Evolutionary conservation across 2,797 vertebrate genomes (phyloP).

Genomic region (Gorsachius magnificus): DNA sequence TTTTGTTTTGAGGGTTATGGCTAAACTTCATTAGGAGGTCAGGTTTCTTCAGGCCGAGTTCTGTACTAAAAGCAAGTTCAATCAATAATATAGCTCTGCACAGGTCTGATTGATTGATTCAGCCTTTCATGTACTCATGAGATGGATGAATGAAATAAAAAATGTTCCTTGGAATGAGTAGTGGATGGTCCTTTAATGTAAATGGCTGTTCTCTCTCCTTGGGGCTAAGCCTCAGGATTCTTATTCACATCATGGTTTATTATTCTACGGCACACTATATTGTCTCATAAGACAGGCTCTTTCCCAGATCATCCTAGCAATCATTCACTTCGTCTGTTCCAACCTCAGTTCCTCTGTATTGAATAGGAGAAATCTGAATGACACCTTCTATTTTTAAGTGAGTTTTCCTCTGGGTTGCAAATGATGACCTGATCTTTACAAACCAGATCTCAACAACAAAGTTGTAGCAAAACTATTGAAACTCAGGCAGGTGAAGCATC

Average conservation of each 20-base stretch:
- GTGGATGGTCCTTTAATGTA: background rate
- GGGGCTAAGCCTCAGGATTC: background rate
- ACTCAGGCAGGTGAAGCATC: background rate
- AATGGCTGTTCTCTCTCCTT: background rate
- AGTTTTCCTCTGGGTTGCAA: background rate
- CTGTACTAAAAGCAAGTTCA: background rate
- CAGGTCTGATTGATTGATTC: background rate
- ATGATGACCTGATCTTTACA: background rate
- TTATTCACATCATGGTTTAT: background rate
- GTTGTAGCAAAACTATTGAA: background rate
- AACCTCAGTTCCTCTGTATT: background rate
- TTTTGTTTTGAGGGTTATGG: background rate
- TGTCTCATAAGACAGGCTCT: background rate
- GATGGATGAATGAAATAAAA: background rate
- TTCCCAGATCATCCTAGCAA: background rate
- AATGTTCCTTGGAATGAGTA: background rate
- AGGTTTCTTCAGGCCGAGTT: background rate
- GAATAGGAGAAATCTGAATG: background rate
- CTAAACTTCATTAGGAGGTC: background rate
- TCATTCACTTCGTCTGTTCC: background rate
- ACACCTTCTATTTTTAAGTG: background rate
- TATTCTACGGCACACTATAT: background rate
- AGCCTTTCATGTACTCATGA: background rate
- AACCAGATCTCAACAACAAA: background rate
- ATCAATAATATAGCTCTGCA: background rate